Evolutionary conservation across 37 sponge, comb jelly and placozoan genomes (phyloP), one percentile per base, ranked within the genome.

Genomic region (Ianthella basta): DNA sequence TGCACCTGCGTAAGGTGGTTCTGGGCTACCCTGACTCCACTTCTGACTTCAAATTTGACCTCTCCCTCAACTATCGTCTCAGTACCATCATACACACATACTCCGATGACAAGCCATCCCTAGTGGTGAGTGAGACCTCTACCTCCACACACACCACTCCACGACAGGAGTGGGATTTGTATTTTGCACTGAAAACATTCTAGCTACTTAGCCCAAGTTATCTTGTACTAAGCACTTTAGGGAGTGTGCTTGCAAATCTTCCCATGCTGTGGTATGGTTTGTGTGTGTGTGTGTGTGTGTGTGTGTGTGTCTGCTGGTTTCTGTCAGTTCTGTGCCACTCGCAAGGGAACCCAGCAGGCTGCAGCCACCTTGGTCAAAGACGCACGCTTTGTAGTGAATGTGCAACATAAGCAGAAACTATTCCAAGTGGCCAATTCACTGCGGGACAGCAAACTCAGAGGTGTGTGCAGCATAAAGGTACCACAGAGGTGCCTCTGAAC

Each of bases 291-390:
- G 56, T 80, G 80, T 53, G 57, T 39, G 19, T 80, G 36, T 16
- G 59, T 64, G 19, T 37, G 4, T 36, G 18, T 30, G 55, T 4
- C 38, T 34, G 4, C 33, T 33, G 74, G 23, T 5, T 36, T 15
- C 0, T 0, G 74, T 25, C 63, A 96, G 92, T 99, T 99, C 72
- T 99, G 99, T 93, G 91, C 96, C 55, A 97, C 99, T 23, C 86
- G 99, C 33, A 99, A 97, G 63, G 94, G 96, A 0, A 94, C 96
- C 10, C 95, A 94, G 59, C 97, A 99, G 67, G 99, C 99, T 34
- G 99, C 99, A 37, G 60, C 61, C 23, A 91, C 83, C 25, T 85
- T 99, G 36, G 84, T 89, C 35, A 97, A 95, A 36, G 97, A 99
- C 54, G 94, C 94, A 16, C 84, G 94, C n/a, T 95, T 95, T 90